Evolutionary conservation across 2,888 invertebrate species (phyloP), one percentile per base, ranked within the genome.

Genomic region (Blastobasis adustella): DNA sequence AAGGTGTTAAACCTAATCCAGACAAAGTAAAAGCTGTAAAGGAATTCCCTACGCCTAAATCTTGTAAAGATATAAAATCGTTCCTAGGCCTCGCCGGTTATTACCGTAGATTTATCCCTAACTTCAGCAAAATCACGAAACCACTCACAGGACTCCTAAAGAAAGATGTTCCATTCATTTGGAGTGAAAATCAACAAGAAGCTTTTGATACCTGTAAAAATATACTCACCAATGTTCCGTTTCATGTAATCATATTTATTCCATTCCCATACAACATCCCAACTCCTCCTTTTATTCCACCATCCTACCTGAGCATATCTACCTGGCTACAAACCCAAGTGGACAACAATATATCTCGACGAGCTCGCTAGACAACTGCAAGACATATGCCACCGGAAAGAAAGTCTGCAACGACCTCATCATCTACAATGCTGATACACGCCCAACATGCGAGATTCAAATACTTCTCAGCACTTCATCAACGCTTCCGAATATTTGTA

Each of bases 1-100:
- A 75, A 48, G 74, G 71, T 23, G 63, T 74, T 0, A 69, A 66
- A 49, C 76, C 80, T 4, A 71, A 76, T 53, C 71, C 71, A 1
- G 60, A 64, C 5, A 69, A 70, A 59, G 55, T 66, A 8, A 47
- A 56, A 50, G 59, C 63, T 4, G 62, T 59, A 4, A 49, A 45
- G 56, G 55, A 67, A 1, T 71, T 67, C 51, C 69, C 69, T 9
- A 50, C 58, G 44, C 69, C 72, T 6, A 62, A 64, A 57, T 61
- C 52, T 5, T 53, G 54, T 48, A 69, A 65, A 57, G 65, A 73
- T 45, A 67, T 67, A 0, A 71, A 72, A 62, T 57, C 61, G 43
- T 71, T 66, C 47, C 51, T 72, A 52, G 69, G 69, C 37, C 55
- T 68, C n/a, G 49, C 60, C 4, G 62, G 64, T n/a, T 71, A 69